Percentiles rank a stretch among this genome's conserved stretches.
These are phyloP conservation scores for Phylloscopus trochilus DNA, from an alignment of 2,113 vertebrate genomes.

Conservation along the genomic window DNA sequence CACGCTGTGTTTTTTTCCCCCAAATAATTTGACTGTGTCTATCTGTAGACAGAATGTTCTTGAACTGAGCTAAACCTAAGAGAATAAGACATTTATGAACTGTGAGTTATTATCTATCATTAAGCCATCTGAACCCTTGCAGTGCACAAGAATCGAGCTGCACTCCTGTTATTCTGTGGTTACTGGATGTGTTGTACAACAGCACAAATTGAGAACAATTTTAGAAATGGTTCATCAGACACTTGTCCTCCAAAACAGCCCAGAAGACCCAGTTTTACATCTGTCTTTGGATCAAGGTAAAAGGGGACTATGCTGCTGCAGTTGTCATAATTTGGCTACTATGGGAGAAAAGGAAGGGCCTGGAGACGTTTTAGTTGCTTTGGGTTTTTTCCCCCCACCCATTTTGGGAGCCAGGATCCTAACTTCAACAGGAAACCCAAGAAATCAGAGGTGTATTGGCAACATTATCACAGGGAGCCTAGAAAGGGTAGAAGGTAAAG, in stretches of 20 bases:
- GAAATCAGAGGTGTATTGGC: not conserved
- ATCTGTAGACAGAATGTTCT: not conserved
- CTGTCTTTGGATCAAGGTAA: not conserved
- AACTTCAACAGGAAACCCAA: not conserved
- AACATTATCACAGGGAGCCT: not conserved
- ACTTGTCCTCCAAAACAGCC: not conserved
- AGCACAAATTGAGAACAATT: not conserved
- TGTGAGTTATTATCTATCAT: not conserved
- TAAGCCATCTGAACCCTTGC: not conserved
- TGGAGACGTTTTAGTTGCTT: not conserved
- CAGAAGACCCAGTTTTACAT: not conserved
- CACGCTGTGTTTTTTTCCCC: not conserved
- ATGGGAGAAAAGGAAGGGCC: not conserved
- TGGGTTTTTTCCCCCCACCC: accelerated
- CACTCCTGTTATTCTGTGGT: not conserved
- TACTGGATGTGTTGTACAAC: not conserved
- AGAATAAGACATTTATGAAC: not conserved
- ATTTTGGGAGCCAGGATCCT: not conserved
- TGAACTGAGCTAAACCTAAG: not conserved
- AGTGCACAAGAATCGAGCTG: not conserved
- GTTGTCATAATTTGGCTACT: not conserved
- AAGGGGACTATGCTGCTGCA: not conserved
- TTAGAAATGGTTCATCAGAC: not conserved
- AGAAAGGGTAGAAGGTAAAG: not conserved
- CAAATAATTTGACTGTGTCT: not conserved